These are phyloP conservation scores for Seira sanloemensis DNA, from an alignment of 2,888 invertebrate genomes.

Conservation along the genomic window DNA sequence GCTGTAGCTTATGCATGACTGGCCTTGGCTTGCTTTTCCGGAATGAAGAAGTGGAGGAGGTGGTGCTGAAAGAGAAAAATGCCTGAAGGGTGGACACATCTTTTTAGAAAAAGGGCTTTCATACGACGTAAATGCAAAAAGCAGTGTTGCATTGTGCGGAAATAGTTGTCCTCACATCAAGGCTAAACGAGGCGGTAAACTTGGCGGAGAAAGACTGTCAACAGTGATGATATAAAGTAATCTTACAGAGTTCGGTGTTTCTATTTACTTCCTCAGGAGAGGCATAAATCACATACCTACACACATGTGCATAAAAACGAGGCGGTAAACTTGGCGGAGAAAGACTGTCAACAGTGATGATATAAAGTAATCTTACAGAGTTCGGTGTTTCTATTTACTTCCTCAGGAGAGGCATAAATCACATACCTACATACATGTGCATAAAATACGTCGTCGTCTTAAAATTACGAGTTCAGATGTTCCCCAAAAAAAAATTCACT, in stretches of 20 bases:
- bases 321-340: slow-evolving; percentile 29
- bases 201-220: background rate
- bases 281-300: too few relatives aligned
- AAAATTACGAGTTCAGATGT: too few relatives aligned
- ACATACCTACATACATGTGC: too few relatives aligned
- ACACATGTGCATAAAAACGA: too few relatives aligned
- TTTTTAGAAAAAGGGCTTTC: background rate
- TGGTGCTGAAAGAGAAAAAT: background rate
- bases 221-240: background rate
- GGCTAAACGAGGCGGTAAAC: slow-evolving; percentile 36
- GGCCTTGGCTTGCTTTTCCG: slow-evolving; percentile 18
- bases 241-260: background rate
- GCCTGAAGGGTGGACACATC: slow-evolving; percentile 1
- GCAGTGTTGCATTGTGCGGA: background rate
- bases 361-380: background rate
- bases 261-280: too few relatives aligned
- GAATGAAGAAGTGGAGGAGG: background rate
- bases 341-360: background rate
- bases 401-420: too few relatives aligned
- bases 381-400: background rate
- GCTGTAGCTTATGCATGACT: slow-evolving; percentile 25
- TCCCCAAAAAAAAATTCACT: too few relatives aligned
- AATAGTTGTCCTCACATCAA: slow-evolving; percentile 35
- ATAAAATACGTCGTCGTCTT: too few relatives aligned
- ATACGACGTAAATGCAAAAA: background rate